A percentile compares a stretch with the other conserved stretches of the same genome.
phyloP scores from a whole-genome alignment of 2,797 vertebrate species.

The Onychomys torridus region DNA sequence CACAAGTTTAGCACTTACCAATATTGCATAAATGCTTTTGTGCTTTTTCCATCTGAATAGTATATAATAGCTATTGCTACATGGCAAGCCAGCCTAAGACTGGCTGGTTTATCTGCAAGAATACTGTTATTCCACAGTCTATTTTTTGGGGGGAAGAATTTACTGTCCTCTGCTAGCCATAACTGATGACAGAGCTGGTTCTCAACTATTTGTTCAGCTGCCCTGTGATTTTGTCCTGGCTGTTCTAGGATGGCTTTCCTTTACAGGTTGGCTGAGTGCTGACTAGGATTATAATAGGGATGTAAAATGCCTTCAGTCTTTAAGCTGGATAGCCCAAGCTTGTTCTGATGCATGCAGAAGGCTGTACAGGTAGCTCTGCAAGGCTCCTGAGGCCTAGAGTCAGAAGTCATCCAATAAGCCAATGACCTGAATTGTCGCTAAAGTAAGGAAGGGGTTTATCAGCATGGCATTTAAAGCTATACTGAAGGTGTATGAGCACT shows the following conservation, averaged over 20 bases:
- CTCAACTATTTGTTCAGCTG: not conserved
- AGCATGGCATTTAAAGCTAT: not conserved
- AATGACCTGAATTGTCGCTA: not conserved
- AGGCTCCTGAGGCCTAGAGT: not conserved
- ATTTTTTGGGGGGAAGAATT: not conserved
- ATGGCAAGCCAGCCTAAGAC: not conserved
- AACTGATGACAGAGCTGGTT: not conserved
- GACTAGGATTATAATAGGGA: not conserved
- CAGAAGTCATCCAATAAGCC: not conserved
- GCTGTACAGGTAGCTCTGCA: not conserved
- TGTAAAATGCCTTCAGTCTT: rapidly evolving
- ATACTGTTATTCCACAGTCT: not conserved
- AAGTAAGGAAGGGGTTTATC: not conserved
- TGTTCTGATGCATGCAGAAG: not conserved
- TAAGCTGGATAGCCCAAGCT: not conserved
- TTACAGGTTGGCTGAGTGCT: not conserved
- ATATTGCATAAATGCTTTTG: not conserved
- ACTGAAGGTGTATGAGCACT: not conserved
- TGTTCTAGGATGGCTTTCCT: not conserved
- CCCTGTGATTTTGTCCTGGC: not conserved
- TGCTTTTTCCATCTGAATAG: not conserved
- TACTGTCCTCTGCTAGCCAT: not conserved
- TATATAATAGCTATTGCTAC: not conserved
- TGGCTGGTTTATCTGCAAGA: not conserved
- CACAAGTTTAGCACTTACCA: not conserved